phyloP scores from a whole-genome alignment of 2,113 vertebrate genomes.

The Antennarius striatus region DNA sequence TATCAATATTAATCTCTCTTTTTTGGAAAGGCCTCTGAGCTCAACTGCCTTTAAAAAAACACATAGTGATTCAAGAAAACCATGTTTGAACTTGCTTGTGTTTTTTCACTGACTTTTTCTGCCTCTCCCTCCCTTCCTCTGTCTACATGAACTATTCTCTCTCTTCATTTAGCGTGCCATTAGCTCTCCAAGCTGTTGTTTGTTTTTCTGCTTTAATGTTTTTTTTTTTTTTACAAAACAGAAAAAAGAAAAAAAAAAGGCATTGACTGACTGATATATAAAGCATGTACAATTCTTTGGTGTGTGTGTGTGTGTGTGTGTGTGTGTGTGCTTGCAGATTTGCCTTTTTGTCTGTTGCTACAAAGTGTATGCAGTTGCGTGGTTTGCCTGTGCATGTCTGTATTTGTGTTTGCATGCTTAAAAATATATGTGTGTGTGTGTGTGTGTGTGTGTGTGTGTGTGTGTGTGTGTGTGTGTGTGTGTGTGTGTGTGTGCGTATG shows the following conservation, averaged over 20 bases:
- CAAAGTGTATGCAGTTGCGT: neutral
- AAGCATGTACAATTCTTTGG: conserved; percentile 5
- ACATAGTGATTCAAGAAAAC: conserved; percentile 57
- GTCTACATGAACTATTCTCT: conserved; percentile 44
- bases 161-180: conserved; percentile 68
- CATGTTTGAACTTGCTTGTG: conserved; percentile 72
- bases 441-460: neutral
- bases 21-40: conserved; percentile 66
- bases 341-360: neutral
- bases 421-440: neutral
- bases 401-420: neutral
- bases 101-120: conserved; percentile 40
- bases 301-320: neutral
- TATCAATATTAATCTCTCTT: conserved; percentile 72
- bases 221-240: conserved; percentile 53
- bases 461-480: neutral
- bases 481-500: conserved; percentile 13
- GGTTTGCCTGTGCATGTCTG: conserved; percentile 3
- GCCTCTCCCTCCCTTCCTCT: conserved; percentile 18
- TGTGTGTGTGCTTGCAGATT: neutral
- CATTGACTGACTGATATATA: conserved; percentile 33
- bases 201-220: conserved; percentile 71
- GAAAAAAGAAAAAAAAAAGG: conserved; percentile 24
- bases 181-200: conserved; percentile 76
- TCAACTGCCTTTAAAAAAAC: conserved; percentile 20